Evolutionary conservation across 1,140 invertebrate genomes (phyloP).

Genomic region (Drosophila ohnishii): DNA sequence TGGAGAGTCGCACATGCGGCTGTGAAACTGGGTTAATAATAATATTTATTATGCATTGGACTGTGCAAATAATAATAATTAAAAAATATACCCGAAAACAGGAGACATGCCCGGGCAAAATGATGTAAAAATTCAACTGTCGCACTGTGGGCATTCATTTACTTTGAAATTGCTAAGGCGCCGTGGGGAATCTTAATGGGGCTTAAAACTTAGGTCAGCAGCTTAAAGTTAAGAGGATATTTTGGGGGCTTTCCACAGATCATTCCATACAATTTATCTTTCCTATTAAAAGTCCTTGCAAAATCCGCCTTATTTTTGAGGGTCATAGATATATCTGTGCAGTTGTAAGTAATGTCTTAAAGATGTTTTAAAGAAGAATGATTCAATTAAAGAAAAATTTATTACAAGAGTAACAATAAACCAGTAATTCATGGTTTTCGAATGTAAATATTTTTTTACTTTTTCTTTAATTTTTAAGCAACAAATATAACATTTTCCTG

Average conservation of each 20-base stretch:
- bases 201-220: neutral
- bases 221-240: neutral
- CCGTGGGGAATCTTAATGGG: neutral
- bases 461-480: too few species aligned
- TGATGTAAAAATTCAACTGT: conserved; percentile 21
- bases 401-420: too few species aligned
- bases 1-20: conserved; percentile 16
- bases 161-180: neutral
- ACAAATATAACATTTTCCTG: too few species aligned
- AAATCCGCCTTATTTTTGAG: neutral
- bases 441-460: too few species aligned
- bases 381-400: too few species aligned
- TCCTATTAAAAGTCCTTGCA: neutral
- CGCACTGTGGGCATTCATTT: conserved; percentile 17
- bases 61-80: conserved; percentile 76
- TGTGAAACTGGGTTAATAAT: conserved; percentile 73
- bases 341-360: too few species aligned
- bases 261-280: neutral
- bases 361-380: too few species aligned
- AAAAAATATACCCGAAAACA: conserved; percentile 66
- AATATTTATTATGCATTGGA: conserved; percentile 77
- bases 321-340: too few species aligned
- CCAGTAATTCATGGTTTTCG: too few species aligned
- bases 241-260: neutral
- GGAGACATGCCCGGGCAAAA: conserved; percentile 26